phyloP scores from a whole-genome alignment of 2,113 vertebrate species.

The Blennius ocellaris region DNA sequence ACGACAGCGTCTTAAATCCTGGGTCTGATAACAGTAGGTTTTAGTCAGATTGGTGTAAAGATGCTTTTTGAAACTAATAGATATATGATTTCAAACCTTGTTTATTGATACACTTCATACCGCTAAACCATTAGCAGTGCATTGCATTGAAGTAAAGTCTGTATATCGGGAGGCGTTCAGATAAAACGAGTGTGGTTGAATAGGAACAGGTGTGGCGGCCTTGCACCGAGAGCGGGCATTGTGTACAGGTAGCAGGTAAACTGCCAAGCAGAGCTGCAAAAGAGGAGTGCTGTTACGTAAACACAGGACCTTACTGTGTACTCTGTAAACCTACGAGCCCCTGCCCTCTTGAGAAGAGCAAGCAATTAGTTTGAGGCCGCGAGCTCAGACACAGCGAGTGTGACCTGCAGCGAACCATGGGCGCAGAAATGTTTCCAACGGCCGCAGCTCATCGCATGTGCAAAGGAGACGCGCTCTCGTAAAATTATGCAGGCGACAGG shows the following conservation, averaged over 20 bases:
- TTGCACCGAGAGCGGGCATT: conserved; percentile 5
- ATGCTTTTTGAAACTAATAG: too few species aligned
- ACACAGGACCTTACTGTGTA: conserved; percentile 74
- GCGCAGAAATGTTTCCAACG: conserved; percentile 16
- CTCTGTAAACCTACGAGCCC: conserved; percentile 71
- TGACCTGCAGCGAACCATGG: conserved; percentile 12
- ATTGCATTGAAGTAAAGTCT: too few species aligned
- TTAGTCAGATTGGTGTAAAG: too few species aligned
- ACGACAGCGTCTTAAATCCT: too few species aligned
- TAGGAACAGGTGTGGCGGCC: conserved; percentile 51
- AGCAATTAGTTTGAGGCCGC: conserved; percentile 75
- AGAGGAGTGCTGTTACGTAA: conserved; percentile 68
- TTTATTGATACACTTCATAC: conserved; percentile 2
- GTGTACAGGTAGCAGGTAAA: conserved; percentile 62
- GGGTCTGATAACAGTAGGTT: too few species aligned
- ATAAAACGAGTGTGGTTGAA: conserved; percentile 57
- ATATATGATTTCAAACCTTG: not conserved
- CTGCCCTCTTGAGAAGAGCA: conserved; percentile 77
- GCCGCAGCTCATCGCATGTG: conserved; percentile 4
- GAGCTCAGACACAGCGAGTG: conserved; percentile 49
- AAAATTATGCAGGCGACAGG: not conserved
- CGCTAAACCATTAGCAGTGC: too few species aligned
- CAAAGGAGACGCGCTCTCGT: not conserved
- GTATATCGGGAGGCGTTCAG: conserved; percentile 16
- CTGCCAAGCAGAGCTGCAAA: conserved; percentile 50